phyloP scores from a whole-genome alignment of 1,140 invertebrate species.

The Chrysopa pallens region DNA sequence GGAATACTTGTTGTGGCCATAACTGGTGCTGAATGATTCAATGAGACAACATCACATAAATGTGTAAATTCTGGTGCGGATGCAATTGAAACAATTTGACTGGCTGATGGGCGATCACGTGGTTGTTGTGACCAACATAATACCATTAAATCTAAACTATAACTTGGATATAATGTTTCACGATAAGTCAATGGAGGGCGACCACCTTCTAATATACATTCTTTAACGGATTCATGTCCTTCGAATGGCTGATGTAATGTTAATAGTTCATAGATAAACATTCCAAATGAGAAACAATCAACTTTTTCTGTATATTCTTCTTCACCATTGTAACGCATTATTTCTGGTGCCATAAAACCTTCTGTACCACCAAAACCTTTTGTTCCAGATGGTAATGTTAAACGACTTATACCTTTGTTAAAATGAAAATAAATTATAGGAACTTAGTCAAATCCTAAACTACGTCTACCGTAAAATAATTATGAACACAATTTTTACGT shows the following conservation, averaged over 20 bases:
- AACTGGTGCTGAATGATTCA: slow-evolving; percentile 38
- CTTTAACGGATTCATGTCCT: slow-evolving; percentile 87
- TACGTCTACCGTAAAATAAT: neutral
- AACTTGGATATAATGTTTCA: slow-evolving; percentile 70
- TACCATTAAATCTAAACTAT: slow-evolving; percentile 88
- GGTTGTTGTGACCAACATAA: slow-evolving; percentile 87
- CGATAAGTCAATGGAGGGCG: slow-evolving; percentile 71
- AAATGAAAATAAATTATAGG: slow-evolving; percentile 5
- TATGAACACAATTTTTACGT: slow-evolving; percentile 16
- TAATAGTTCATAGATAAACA: slow-evolving; percentile 94
- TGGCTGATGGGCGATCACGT: slow-evolving; percentile 72
- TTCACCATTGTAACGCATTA: slow-evolving; percentile 94
- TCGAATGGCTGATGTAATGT: slow-evolving; percentile 90
- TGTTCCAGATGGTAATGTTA: slow-evolving; percentile 73
- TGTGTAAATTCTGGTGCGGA: slow-evolving; percentile 86
- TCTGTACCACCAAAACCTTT: slow-evolving; percentile 96
- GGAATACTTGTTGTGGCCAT: slow-evolving; percentile 27
- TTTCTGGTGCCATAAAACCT: slow-evolving; percentile 98
- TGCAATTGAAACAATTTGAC: slow-evolving; percentile 81
- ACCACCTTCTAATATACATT: slow-evolving; percentile 86
- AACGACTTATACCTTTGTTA: slow-evolving; percentile 60
- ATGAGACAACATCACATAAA: slow-evolving; percentile 59
- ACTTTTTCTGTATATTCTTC: slow-evolving; percentile 98
- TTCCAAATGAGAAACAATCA: slow-evolving; percentile 98
- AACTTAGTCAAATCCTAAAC: neutral